These are phyloP conservation scores for Halcyon smyrnensis DNA, from an alignment of 2,797 vertebrate species.

Conservation along the genomic window DNA sequence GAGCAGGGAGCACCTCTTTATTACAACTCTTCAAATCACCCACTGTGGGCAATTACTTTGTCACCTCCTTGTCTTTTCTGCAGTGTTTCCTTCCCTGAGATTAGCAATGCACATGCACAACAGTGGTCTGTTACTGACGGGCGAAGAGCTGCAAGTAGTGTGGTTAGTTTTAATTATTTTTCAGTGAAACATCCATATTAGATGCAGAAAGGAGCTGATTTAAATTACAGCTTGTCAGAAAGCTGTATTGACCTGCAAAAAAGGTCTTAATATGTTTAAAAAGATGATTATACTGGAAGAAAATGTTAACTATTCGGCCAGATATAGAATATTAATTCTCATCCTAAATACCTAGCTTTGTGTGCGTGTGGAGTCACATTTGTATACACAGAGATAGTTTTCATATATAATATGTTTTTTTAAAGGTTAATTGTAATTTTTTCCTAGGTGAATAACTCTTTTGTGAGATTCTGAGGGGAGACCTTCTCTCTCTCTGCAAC, in stretches of 20 bases:
- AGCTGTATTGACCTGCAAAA: conserved; percentile 63
- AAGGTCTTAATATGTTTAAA: conserved; percentile 52
- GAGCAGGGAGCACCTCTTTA: not conserved
- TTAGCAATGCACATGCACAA: conserved; percentile 15
- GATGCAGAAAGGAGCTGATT: conserved; percentile 61
- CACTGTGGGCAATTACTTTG: conserved; percentile 44
- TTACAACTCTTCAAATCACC: conserved; percentile 48
- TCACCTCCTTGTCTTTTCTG: conserved; percentile 22
- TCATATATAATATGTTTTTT: not conserved
- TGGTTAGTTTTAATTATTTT: conserved; percentile 62
- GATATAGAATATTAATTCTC: conserved; percentile 35
- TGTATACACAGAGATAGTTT: not conserved
- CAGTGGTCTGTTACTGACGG: not conserved
- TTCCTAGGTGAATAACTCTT: not conserved
- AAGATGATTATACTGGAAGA: conserved; percentile 35
- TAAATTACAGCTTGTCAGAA: conserved; percentile 68
- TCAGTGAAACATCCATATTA: conserved; percentile 31
- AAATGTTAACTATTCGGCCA: conserved; percentile 25
- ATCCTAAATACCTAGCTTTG: not conserved
- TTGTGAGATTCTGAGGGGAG: not conserved
- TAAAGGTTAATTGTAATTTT: not conserved
- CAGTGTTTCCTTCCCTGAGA: conserved; percentile 20
- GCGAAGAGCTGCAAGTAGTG: not conserved
- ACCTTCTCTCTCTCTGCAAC: too few species aligned
- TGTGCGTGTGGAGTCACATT: not conserved